Percentiles rank a stretch among this genome's conserved stretches.
Evolutionary conservation across 2,113 vertebrate species (phyloP).

Genomic region (Acanthochromis polyacanthus): DNA sequence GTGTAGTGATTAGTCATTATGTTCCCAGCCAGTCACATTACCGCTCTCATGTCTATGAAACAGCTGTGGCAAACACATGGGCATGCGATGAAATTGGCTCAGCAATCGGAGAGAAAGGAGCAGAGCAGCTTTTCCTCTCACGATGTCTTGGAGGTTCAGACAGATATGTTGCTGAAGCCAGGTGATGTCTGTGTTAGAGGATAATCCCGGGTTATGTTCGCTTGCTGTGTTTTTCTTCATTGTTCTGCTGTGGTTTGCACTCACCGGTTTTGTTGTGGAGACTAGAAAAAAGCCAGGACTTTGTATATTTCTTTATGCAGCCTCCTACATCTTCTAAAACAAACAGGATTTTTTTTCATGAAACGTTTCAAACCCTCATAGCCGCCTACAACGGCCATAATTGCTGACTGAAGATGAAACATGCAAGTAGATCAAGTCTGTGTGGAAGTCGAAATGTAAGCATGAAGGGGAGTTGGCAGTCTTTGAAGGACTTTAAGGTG

Average conservation of each 20-base stretch:
- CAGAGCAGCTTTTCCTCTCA: conserved; percentile 29
- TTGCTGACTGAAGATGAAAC: background rate
- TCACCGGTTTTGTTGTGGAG: background rate
- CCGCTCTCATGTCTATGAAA: conserved; percentile 52
- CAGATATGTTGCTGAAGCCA: conserved; percentile 7
- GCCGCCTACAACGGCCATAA: background rate
- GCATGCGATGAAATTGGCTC: conserved; percentile 27
- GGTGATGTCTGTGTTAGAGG: background rate
- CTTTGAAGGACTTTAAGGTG: background rate
- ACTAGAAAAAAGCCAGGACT: background rate
- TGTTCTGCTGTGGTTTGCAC: background rate
- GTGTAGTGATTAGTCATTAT: conserved; percentile 64
- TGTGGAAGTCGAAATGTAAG: background rate
- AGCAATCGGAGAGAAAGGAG: conserved; percentile 14
- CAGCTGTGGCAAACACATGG: conserved; percentile 68
- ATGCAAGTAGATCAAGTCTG: background rate
- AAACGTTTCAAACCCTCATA: background rate
- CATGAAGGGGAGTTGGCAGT: background rate
- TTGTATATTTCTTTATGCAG: too few relatives aligned
- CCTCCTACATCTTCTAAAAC: too few relatives aligned
- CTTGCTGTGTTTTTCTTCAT: background rate
- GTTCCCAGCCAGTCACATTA: conserved; percentile 61
- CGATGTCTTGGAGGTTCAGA: conserved; percentile 7
- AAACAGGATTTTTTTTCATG: background rate
- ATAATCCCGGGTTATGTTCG: background rate